Base-by-base conservation (phyloP, 2,888 invertebrate species). In the Rotaria sp. region DNA sequence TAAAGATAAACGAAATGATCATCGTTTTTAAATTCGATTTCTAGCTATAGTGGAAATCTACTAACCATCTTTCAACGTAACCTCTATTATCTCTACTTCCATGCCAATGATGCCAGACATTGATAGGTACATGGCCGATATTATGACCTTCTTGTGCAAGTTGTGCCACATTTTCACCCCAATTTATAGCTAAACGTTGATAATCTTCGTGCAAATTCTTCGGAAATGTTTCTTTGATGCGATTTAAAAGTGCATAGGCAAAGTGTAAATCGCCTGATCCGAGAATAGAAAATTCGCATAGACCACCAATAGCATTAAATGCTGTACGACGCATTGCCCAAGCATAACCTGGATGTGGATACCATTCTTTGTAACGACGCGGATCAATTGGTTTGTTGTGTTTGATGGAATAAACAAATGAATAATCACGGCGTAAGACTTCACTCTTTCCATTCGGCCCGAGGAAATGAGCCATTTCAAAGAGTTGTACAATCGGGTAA, bases 241-340 rank as follows among this genome's bases (percentile, higher is more conserved):
- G 80, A 80, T 45, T 11, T 10, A 80, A 26, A 13, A 80, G 45
- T n/a, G 80, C 80, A 80, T 21, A 80, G 26, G 80, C 80, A 45
- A 80, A 80, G 13, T 80, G 80, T n/a, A 80, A 80, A 80, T 80
- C 80, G n/a, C 45, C 80, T 26, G 80, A 80, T 1, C 80, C 80
- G 3, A 80, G 1, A 80, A 80, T 45, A n/a, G 41, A n/a, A 45
- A 80, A 80, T 24, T 80, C 80, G 1, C 26, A 15, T n/a, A 80
- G 26, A 45, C 80, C 80, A 7, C 80, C 80, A 10, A 80, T 41
- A 10, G 13, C 1, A n/a, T 45, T 80, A 13, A 80, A 45, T 4
- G 26, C 11, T 11, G 80, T 38, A 15, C 80, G 80, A 45, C 45
- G 41, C 45, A 80, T 80, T 11, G 80, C 45, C 80, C 80, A 80